These are phyloP conservation scores for Pelusios castaneus DNA, from an alignment of 2,113 vertebrate genomes.

Conservation along the genomic window DNA sequence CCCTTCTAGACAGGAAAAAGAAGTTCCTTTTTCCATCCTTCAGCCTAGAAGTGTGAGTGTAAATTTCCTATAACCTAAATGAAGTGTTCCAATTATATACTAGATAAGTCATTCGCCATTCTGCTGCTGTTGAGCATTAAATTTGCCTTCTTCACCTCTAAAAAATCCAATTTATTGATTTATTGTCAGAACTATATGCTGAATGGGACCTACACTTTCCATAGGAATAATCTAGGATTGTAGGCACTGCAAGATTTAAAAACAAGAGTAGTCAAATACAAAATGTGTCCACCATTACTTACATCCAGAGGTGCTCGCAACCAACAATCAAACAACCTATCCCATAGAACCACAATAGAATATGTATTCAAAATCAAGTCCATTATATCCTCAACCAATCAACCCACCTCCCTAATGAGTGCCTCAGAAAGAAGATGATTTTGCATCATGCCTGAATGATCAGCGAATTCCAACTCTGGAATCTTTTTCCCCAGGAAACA, in stretches of 20 bases:
- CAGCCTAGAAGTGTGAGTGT: not conserved
- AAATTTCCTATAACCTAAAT: not conserved
- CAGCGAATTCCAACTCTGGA: not conserved
- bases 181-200: not conserved
- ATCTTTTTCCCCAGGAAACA: constrained; percentile 4
- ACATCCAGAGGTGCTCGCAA: not conserved
- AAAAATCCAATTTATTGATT: not conserved
- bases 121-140: not conserved
- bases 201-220: accelerated
- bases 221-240: not conserved
- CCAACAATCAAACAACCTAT: constrained; percentile 1
- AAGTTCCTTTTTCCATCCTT: not conserved
- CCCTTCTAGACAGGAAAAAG: not conserved
- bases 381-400: not conserved
- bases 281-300: constrained; percentile 13
- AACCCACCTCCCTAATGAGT: not conserved
- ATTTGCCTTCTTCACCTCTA: not conserved
- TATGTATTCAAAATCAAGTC: not conserved
- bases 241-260: not conserved
- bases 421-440: not conserved
- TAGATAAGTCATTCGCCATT: not conserved
- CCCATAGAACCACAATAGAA: not conserved
- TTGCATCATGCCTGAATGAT: not conserved
- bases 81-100: not conserved
- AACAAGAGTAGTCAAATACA: not conserved